A percentile compares a stretch with the other conserved stretches of the same genome.
These are phyloP conservation scores for Leptonema lineaticorne DNA, from an alignment of 1,140 invertebrate genomes.

Conservation along the genomic window DNA sequence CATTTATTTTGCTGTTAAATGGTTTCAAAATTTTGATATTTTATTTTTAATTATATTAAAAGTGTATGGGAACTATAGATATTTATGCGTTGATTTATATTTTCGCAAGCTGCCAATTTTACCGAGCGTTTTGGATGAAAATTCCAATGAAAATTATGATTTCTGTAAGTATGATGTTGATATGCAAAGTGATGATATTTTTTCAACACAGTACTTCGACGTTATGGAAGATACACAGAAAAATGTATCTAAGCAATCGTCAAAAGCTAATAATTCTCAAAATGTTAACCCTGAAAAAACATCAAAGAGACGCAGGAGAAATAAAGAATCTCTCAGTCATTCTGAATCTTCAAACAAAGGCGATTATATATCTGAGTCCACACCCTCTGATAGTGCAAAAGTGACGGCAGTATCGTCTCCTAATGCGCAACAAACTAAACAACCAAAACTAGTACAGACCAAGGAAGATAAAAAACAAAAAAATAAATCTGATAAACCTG, in stretches of 20 bases:
- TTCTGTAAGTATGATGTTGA: neutral
- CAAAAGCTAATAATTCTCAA: neutral
- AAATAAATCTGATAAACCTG: conserved; percentile 32
- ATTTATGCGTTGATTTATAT: conserved; percentile 16
- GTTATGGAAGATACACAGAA: conserved; percentile 8
- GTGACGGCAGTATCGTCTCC: neutral
- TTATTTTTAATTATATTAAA: neutral
- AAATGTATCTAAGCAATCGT: neutral
- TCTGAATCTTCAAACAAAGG: conserved; percentile 35
- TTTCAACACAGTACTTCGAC: neutral
- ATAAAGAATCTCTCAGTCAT: conserved; percentile 26
- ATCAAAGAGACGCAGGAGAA: conserved; percentile 31
- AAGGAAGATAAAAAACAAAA: conserved; percentile 34
- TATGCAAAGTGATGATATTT: neutral
- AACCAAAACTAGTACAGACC: conserved; percentile 18
- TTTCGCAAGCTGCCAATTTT: conserved; percentile 36
- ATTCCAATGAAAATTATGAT: conserved; percentile 6
- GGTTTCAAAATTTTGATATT: too few relatives aligned
- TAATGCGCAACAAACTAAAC: neutral
- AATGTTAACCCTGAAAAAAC: conserved; percentile 28
- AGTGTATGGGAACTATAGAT: neutral
- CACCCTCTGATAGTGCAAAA: neutral
- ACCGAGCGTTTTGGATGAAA: conserved; percentile 4
- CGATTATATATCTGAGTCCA: conserved; percentile 16
- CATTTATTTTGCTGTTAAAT: too few relatives aligned